Base-by-base conservation (phyloP, 2,797 vertebrate species). In the Anisognathus igniventris region DNA sequence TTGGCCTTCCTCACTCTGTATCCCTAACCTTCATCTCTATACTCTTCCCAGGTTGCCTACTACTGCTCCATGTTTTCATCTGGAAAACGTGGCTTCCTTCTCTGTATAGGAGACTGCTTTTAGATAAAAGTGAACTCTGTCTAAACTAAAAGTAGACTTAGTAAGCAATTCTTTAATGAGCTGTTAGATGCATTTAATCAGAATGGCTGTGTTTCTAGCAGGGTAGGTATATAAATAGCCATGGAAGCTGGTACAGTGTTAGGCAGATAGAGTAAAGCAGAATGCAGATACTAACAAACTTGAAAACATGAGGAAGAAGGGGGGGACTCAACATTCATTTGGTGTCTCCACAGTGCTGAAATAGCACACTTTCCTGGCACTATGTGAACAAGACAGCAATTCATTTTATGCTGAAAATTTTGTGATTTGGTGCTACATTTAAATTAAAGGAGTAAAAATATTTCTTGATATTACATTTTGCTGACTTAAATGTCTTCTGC, bases 11-110 rank as follows among this genome's bases (percentile, higher is more conserved):
- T 67, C 25, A 14, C 25, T 58, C 25, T 66, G 9, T 57, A 60
- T 73, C 25, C 9, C 15, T 31, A 74, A 31, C 12, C 12, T 54
- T 74, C 0, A 0, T 27, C 7, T 60, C 21, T 47, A 0, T 47
- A 20, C 25, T 27, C 12, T 74, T 88, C 33, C 15, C 33, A 67
- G 27, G 19, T 54, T 61, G 47, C 47, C 22, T 81, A 20, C 47
- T 61, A n/a, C 35, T 75, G 5, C 5, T 75, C 19, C 44, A 28
- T 25, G 6, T 21, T 61, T 67, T 62, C 24, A 42, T 62, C 12
- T 1, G 6, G 5, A 39, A 27, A 39, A 60, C 20, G 40, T 92
- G 62, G 28, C 35, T 82, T 91, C 45, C n/a, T 84, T 88, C 30
- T 72, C 39, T 84, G 11, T 66, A 14, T 37, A 9, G 33, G 47